Conservation (phyloP, 2,888 invertebrate genomes). For the Pseudococcus longispinus region DNA sequence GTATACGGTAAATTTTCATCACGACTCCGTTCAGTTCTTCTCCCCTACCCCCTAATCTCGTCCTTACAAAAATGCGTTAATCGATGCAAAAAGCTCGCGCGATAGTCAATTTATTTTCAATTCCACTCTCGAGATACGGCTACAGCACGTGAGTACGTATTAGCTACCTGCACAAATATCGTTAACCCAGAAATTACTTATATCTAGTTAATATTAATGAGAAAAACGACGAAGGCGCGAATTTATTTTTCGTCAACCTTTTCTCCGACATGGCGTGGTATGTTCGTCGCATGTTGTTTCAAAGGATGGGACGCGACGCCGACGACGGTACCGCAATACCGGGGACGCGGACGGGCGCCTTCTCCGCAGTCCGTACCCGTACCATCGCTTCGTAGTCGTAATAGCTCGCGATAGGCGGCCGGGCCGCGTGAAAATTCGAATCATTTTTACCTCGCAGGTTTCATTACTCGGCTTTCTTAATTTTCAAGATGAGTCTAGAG, state of each 20-base stretch:
- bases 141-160: neutral
- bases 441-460: conserved; percentile 55
- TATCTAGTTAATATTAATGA: conserved; percentile 55
- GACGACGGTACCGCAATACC: no score
- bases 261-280: neutral
- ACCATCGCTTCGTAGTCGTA: neutral
- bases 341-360: neutral
- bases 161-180: conserved; percentile 7
- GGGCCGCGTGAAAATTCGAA: conserved; percentile 49
- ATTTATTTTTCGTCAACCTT: conserved; percentile 54
- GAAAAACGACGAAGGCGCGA: conserved; percentile 25
- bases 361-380: no score
- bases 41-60: no score
- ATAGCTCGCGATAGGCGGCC: neutral
- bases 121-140: conserved; percentile 35
- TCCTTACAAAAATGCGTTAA: neutral
- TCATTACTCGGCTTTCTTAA: conserved; percentile 48
- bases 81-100: neutral
- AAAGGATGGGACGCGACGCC: neutral
- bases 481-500: conserved; percentile 54
- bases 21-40: no score
- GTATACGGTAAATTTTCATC: no score
- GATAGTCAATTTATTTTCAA: conserved; percentile 49
- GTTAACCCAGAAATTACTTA: conserved; percentile 46
- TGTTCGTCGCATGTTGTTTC: neutral